Conservation (phyloP, 2,888 invertebrate species). For the Cheilosia variabilis region DNA sequence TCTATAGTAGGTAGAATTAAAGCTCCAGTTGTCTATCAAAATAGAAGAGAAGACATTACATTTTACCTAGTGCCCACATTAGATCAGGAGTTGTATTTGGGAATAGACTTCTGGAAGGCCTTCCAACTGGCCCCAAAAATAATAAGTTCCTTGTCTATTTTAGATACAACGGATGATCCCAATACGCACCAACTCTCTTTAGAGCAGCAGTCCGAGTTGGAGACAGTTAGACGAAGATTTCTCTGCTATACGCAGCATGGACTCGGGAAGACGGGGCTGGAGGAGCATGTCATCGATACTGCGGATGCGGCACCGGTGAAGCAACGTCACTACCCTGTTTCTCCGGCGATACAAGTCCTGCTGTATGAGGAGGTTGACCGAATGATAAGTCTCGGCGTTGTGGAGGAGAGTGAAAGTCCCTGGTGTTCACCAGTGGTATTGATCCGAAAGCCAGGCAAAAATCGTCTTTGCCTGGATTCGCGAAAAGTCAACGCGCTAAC, state of each 20-base stretch:
- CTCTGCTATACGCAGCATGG: conserved; percentile 24
- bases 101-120: neutral
- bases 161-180: too few relatives aligned
- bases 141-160: neutral
- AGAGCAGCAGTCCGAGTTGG: neutral
- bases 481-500: neutral
- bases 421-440: conserved; percentile 54
- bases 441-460: conserved; percentile 72
- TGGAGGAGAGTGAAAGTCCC: neutral
- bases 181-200: too few relatives aligned
- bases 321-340: conserved; percentile 63
- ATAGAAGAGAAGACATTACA: too few relatives aligned
- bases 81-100: conserved; percentile 36
- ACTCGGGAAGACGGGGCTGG: conserved; percentile 8
- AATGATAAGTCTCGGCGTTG: neutral
- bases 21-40: neutral
- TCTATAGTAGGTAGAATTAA: neutral
- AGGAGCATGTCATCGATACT: conserved; percentile 11
- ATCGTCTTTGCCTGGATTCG: neutral
- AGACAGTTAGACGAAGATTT: neutral
- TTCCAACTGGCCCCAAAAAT: conserved; percentile 48
- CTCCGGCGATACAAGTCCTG: neutral
- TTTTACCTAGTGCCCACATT: conserved; percentile 26
- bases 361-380: too few relatives aligned
- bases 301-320: conserved; percentile 57